Conservation (phyloP, 1,140 invertebrate genomes). For the Dinothrombium tinctorium region DNA sequence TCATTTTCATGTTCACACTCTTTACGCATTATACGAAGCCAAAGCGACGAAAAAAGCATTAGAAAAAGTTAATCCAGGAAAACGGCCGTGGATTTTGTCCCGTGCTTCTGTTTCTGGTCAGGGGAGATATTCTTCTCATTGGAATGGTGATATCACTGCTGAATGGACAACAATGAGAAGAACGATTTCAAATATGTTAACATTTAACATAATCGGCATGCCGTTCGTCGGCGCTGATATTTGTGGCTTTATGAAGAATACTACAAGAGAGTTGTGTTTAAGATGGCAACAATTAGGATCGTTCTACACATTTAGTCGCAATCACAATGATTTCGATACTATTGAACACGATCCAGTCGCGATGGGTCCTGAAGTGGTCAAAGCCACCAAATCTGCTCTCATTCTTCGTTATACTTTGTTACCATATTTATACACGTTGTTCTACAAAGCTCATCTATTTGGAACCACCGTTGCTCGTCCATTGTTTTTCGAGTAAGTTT, state of each 20-base stretch:
- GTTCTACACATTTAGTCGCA: constrained; percentile 41
- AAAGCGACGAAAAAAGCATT: constrained; percentile 44
- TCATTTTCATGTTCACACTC: constrained; percentile 57
- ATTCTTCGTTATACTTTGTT: constrained; percentile 42
- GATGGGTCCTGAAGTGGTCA: constrained; percentile 37
- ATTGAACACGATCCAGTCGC: constrained; percentile 24
- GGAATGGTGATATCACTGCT: constrained; percentile 44
- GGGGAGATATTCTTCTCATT: constrained; percentile 58
- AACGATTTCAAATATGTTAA: constrained; percentile 24
- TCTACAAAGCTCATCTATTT: constrained; percentile 15
- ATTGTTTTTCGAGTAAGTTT: constrained; percentile 60
- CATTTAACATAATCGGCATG: constrained; percentile 51
- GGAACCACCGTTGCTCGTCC: constrained; percentile 32
- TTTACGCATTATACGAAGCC: constrained; percentile 51
- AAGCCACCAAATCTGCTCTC: constrained; percentile 35
- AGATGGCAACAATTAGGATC: constrained; percentile 33
- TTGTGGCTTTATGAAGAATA: constrained; percentile 21
- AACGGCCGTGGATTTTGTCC: constrained; percentile 51
- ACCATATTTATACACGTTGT: constrained; percentile 38
- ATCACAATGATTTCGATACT: constrained; percentile 48
- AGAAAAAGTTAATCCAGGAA: constrained; percentile 3
- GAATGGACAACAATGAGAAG: constrained; percentile 24
- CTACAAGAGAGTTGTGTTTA: constrained; percentile 34
- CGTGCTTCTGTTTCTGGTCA: constrained; percentile 53
- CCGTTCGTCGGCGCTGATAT: constrained; percentile 23